Conservation (phyloP, 1,140 invertebrate species). For the Octopus sinensis region DNA sequence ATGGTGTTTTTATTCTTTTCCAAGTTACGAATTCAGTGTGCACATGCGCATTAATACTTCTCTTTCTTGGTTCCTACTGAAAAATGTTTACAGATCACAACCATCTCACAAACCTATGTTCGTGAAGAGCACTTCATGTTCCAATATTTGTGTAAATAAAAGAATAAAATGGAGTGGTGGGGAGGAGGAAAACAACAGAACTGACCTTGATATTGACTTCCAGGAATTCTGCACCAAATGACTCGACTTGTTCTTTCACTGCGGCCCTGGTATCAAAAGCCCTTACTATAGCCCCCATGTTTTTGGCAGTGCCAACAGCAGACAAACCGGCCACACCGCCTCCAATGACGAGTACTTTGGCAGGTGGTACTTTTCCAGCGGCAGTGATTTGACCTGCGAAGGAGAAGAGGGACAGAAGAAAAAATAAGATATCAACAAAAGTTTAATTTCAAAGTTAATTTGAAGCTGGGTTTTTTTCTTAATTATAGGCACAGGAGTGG, state of each 20-base stretch:
- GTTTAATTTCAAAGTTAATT: too few relatives aligned
- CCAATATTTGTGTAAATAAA: too few relatives aligned
- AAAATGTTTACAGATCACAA: too few relatives aligned
- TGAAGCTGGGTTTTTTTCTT: too few relatives aligned
- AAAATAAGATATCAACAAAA: neutral
- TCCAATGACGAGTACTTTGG: constrained; percentile 82
- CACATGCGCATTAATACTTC: too few relatives aligned
- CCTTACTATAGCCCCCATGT: constrained; percentile 84
- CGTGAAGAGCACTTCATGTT: too few relatives aligned
- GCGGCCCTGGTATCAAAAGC: constrained; percentile 83
- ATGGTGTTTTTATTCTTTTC: too few relatives aligned
- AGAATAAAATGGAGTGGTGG: too few relatives aligned
- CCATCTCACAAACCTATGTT: too few relatives aligned
- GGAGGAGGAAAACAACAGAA: neutral
- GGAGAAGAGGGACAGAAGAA: neutral
- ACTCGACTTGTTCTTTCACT: constrained; percentile 88
- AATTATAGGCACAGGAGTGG: too few relatives aligned
- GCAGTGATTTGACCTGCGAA: constrained; percentile 77
- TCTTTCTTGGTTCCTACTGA: too few relatives aligned
- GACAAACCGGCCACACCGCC: constrained; percentile 84
- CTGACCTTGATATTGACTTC: constrained; percentile 70
- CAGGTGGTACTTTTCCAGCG: constrained; percentile 80
- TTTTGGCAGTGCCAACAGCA: constrained; percentile 79
- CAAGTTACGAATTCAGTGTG: too few relatives aligned
- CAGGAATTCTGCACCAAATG: constrained; percentile 82